phyloP scores from a whole-genome alignment of 2,797 vertebrate species.

The Rhyacichthys aspro region DNA sequence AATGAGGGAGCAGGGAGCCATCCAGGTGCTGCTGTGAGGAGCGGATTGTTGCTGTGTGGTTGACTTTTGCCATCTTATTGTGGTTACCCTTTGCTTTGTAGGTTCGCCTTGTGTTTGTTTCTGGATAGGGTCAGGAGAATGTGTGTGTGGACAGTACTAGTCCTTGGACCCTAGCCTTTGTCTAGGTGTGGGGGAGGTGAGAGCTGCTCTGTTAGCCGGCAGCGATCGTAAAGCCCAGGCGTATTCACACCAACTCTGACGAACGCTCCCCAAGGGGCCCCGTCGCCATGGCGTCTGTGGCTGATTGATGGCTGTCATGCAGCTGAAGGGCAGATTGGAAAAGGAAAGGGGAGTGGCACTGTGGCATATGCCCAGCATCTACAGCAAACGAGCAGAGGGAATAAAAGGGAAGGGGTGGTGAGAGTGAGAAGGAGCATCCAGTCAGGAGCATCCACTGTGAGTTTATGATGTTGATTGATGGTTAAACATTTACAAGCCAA shows the following conservation, averaged over 20 bases:
- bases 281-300: constrained; percentile 65
- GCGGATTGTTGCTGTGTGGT: constrained; percentile 36
- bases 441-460: constrained; percentile 50
- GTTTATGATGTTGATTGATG: constrained; percentile 79
- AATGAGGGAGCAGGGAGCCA: constrained; percentile 40
- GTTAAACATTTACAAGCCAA: constrained; percentile 81
- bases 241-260: constrained; percentile 70
- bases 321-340: constrained; percentile 72
- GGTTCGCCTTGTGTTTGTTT: constrained; percentile 47
- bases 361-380: constrained; percentile 77
- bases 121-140: constrained; percentile 46
- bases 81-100: constrained; percentile 49
- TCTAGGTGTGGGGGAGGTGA: constrained; percentile 80
- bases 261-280: constrained; percentile 67
- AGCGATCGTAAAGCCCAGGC: constrained; percentile 72
- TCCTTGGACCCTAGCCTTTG: constrained; percentile 75
- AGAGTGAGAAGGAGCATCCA: constrained; percentile 45
- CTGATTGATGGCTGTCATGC: constrained; percentile 86
- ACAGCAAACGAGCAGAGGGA: constrained; percentile 47
- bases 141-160: constrained; percentile 66
- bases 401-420: constrained; percentile 41
- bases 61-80: constrained; percentile 51
- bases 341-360: constrained; percentile 72
- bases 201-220: constrained; percentile 57
- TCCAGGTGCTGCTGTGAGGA: constrained; percentile 33